A percentile compares a stretch with the other conserved stretches of the same genome.
Evolutionary conservation across 2,888 invertebrate genomes (phyloP).

Genomic region (Halictus ligatus): DNA sequence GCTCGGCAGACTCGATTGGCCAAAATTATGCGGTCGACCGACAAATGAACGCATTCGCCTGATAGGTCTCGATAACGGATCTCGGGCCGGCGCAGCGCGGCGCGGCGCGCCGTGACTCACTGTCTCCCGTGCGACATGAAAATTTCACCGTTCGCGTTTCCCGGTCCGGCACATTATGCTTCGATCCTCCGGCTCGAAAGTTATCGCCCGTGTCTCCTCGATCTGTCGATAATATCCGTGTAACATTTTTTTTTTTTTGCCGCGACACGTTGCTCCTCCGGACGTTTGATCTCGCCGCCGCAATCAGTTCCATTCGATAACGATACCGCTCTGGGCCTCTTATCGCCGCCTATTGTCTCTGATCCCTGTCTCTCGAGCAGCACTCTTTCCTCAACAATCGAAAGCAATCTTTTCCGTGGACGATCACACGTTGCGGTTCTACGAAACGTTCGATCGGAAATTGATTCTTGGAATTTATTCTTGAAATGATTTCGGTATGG

Average conservation of each 20-base stretch:
- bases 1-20: constrained; percentile 36
- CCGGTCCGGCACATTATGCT: background rate
- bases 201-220: constrained; percentile 18
- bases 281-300: constrained; percentile 65
- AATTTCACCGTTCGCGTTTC: constrained; percentile 12
- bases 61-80: constrained; percentile 32
- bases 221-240: constrained; percentile 9
- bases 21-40: constrained; percentile 33
- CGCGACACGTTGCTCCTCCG: constrained; percentile 15
- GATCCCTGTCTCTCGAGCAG: background rate
- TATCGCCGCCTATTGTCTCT: constrained; percentile 47
- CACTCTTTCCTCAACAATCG: background rate
- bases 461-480: background rate
- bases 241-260: constrained; percentile 12
- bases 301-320: constrained; percentile 63
- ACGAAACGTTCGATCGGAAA: background rate
- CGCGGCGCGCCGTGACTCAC: background rate
- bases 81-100: background rate
- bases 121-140: background rate
- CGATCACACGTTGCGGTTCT: background rate
- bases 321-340: constrained; percentile 28
- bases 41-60: constrained; percentile 27
- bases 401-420: background rate
- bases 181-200: background rate
- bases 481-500: background rate